These are phyloP conservation scores for Protula sp. DNA, from an alignment of 2,888 invertebrate genomes.

Conservation along the genomic window DNA sequence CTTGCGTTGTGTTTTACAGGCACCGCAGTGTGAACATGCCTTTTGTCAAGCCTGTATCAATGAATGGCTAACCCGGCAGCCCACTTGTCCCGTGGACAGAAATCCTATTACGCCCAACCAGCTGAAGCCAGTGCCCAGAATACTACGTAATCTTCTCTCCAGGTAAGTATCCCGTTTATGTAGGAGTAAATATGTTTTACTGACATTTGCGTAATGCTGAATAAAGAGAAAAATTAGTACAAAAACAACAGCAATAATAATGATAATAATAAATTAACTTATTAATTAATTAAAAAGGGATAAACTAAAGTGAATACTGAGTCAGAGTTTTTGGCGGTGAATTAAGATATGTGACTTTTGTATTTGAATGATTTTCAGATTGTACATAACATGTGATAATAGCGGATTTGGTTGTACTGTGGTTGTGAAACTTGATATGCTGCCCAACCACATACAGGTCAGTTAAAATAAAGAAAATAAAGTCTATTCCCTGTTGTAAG, in stretches of 20 bases:
- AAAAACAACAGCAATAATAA: neutral
- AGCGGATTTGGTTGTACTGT: constrained; percentile 77
- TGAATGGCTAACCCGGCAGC: constrained; percentile 90
- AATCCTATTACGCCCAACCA: constrained; percentile 80
- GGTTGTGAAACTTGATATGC: constrained; percentile 76
- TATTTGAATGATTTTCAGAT: constrained; percentile 46
- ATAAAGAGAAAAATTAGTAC: no score
- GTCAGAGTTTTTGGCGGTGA: no score
- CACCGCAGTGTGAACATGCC: constrained; percentile 91
- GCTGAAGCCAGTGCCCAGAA: constrained; percentile 85
- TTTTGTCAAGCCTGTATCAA: constrained; percentile 88
- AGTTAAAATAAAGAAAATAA: neutral
- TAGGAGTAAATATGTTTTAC: neutral
- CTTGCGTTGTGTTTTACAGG: constrained; percentile 63
- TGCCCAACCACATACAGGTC: constrained; percentile 71
- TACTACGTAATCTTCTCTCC: constrained; percentile 83
- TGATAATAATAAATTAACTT: neutral
- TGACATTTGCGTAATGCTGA: no score
- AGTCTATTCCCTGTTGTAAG: no score
- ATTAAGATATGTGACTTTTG: neutral
- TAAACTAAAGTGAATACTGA: no score
- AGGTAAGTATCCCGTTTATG: constrained; percentile 1
- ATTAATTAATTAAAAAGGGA: neutral
- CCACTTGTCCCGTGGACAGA: constrained; percentile 90
- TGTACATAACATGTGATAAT: constrained; percentile 88